Evolutionary conservation across 64 coral and sea anemone genomes (phyloP), one percentile per base, ranked within the genome.

Genomic region (Montipora capricornis): DNA sequence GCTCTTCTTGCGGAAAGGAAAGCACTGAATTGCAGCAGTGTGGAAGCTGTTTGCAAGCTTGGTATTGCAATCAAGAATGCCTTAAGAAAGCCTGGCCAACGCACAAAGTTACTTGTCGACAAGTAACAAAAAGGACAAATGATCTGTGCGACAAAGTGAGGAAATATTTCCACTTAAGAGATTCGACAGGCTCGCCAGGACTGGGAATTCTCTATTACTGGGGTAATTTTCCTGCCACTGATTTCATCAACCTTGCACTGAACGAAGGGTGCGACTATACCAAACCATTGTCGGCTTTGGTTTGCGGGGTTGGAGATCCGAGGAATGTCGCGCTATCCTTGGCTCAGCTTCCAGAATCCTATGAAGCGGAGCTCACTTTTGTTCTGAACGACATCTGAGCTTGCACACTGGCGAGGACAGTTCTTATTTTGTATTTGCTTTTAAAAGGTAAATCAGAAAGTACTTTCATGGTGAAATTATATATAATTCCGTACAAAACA

Each of bases 321-420:
- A 60, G 93, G 8, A 82, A 94, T 58, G 53, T 94, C 1, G 59
- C 74, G 20, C 73, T 83, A 47, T 88, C 93, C 9, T 15, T 90
- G 22, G 53, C 75, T 10, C 19, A 83, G 14, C 87, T 94, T 49
- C 92, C 85, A 26, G 87, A 89, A 26, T 5, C 44, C 11, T 89
- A 94, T 19, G 14, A 80, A 60, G 92, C 66, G 12, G 58, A 90
- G 44, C 24, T 94, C 1, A 90, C 77, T 12, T 90, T 94, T 52
- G 87, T 84, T 16, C 67, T 94, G 87, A 90, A 94, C 61, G 93
- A 94, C 87, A 90, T 94, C 15, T 82, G 71, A 20, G 78, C 78
- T 47, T 90, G 93, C 68, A 77, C 71, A 11, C 68, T 94, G 19
- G 93, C 93, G 19, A 82, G 93, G 50, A 84, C 93, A 8, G 87